Base-by-base conservation (phyloP, 2,797 vertebrate genomes). In the Aphelocoma californica region DNA sequence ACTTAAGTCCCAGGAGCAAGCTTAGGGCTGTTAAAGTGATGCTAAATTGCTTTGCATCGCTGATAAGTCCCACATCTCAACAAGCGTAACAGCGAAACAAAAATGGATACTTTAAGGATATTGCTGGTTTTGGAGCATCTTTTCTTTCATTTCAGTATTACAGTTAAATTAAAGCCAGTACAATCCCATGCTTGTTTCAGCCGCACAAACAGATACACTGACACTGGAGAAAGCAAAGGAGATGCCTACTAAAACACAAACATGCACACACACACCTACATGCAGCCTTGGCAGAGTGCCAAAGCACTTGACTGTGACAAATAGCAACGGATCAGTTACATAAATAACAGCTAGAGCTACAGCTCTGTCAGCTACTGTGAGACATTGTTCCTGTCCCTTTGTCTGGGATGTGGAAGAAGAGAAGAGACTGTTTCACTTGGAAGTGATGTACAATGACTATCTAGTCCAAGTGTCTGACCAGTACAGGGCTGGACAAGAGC, bases 391-490 rank as follows among this genome's bases (percentile, higher is more conserved):
- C 69, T 38, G 38, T n/a, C 6, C 19, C 38, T 88, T 83, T n/a
- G 34, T 31, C 14, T 73, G n/a, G 34, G 10, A 47, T 44, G 16
- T 69, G 66, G 58, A 21, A n/a, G 7, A 25, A 31, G 5, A 8
- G 32, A 28, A 38, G 7, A 45, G 31, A 28, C 5, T 12, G 16
- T 44, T 80, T 29, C 6, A 1, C 15, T 77, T 34, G n/a, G 34
- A 56, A 54, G 12, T 6, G 8, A 25, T 32, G 6, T 28, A 11
- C 13, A 28, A 2, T 0, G 1, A 66, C 24, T 9, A 14, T 28
- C 34, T 29, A 32, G 16, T 47, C 25, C 40, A 51, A 16, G 7
- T 34, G 17, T 40, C 38, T 71, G 38, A 64, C 17, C 18, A 24
- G 9, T 5, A 34, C 10, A 40, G 11, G 51, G 31, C 21, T 65